These are phyloP conservation scores for Phaethon lepturus DNA, from an alignment of 2,113 vertebrate species.

Conservation along the genomic window DNA sequence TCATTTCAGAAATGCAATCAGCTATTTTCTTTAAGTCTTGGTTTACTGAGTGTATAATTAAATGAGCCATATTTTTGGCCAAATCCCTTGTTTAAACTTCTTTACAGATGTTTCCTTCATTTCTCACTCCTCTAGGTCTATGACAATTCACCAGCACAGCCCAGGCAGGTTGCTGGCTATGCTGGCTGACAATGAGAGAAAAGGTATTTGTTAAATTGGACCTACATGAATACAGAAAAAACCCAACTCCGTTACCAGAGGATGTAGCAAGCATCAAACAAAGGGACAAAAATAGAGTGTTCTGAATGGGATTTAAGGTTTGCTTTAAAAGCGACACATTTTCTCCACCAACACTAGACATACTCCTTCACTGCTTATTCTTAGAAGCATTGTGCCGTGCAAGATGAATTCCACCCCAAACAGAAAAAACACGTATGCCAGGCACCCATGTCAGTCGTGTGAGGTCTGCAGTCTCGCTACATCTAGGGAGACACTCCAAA, in stretches of 20 bases:
- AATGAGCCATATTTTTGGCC: accelerated
- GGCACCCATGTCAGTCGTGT: accelerated
- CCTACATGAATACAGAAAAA: neutral
- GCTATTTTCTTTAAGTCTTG: neutral
- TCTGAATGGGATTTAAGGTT: neutral
- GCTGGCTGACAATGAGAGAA: neutral
- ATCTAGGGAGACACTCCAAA: neutral
- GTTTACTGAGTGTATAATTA: neutral
- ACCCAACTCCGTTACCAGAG: neutral
- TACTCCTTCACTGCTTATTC: neutral
- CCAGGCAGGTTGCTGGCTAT: neutral
- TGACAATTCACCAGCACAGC: neutral
- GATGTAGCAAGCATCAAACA: neutral
- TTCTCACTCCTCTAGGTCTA: neutral
- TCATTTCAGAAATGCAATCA: neutral
- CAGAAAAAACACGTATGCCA: neutral
- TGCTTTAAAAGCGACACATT: neutral
- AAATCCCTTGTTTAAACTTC: neutral
- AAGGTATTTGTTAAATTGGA: neutral
- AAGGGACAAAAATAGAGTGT: neutral
- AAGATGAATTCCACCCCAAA: neutral
- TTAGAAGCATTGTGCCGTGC: neutral
- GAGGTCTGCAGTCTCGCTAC: neutral
- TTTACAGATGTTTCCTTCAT: neutral
- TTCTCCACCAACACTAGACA: neutral